A percentile compares a stretch with the other conserved stretches of the same genome.
These are phyloP conservation scores for Lepidothrix coronata DNA, from an alignment of 2,113 vertebrate genomes.

Conservation along the genomic window DNA sequence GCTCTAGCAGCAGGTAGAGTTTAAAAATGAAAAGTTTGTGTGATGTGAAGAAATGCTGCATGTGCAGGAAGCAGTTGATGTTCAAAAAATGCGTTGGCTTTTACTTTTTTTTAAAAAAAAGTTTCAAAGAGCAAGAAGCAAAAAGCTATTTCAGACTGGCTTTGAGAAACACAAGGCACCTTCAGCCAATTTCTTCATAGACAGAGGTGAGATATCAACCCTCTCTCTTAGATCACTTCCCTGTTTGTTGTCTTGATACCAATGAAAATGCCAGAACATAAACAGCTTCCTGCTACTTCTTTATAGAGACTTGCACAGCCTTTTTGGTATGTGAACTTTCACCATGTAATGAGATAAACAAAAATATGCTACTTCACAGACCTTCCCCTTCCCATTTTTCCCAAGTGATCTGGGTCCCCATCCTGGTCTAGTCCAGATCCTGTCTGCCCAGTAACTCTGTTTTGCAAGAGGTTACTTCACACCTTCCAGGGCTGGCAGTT, in stretches of 20 bases:
- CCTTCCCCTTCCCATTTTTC: background rate
- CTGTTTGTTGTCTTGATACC: background rate
- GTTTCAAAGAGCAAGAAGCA: background rate
- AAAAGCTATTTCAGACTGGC: background rate
- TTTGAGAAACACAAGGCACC: background rate
- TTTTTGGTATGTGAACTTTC: background rate
- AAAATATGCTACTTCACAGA: background rate
- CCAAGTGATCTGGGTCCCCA: background rate
- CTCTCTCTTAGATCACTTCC: background rate
- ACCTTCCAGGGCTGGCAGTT: background rate
- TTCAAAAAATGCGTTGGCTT: background rate
- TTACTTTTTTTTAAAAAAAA: background rate
- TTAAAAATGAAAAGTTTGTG: conserved; percentile 6
- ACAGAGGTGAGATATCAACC: background rate
- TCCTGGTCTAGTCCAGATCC: background rate
- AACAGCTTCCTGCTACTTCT: background rate
- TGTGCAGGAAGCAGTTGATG: background rate
- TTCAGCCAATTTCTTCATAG: background rate
- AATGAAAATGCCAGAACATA: background rate
- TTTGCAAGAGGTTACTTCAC: background rate
- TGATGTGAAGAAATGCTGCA: conserved; percentile 8
- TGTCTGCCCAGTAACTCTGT: background rate
- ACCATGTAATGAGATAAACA: background rate
- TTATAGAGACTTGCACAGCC: background rate
- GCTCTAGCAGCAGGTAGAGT: conserved; percentile 2